These are phyloP conservation scores for Zaprionus bogoriensis DNA, from an alignment of 2,888 invertebrate genomes.

Conservation along the genomic window DNA sequence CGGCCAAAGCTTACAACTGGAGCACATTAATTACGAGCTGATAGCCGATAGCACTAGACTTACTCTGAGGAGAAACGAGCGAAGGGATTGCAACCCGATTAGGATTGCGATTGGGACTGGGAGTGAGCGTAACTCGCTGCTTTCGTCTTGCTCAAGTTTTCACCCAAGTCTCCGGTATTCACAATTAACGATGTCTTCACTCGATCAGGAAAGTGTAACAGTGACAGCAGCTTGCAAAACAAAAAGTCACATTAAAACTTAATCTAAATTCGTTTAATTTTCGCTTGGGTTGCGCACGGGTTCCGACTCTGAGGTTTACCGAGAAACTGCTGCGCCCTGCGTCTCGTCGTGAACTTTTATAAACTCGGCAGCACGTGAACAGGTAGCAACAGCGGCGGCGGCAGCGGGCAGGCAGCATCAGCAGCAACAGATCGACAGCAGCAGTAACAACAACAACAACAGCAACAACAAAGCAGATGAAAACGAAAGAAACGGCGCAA, in stretches of 20 bases:
- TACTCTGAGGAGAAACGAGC: background rate
- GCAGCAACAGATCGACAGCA: constrained; percentile 31
- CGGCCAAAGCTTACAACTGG: background rate
- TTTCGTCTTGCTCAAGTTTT: constrained; percentile 18
- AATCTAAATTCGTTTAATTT: constrained; percentile 51
- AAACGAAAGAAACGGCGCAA: no score
- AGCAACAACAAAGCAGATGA: constrained; percentile 1
- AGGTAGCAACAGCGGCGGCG: constrained; percentile 51
- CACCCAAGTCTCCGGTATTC: constrained; percentile 3
- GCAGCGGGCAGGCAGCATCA: constrained; percentile 7
- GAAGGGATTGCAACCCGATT: background rate
- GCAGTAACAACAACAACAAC: constrained; percentile 22
- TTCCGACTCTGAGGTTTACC: constrained; percentile 49
- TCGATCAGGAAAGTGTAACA: constrained; percentile 1
- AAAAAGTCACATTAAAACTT: constrained; percentile 39
- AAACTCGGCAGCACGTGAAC: constrained; percentile 76
- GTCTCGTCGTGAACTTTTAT: constrained; percentile 63
- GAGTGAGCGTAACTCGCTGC: no score
- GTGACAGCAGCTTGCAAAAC: constrained; percentile 15
- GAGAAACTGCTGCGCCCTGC: constrained; percentile 70
- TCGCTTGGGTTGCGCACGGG: constrained; percentile 54
- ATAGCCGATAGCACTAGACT: background rate
- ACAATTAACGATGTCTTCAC: constrained; percentile 16
- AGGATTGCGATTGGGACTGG: no score
- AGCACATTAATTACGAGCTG: background rate